Base-by-base conservation (phyloP, 1,140 invertebrate species). In the Brachionus koreanus region DNA sequence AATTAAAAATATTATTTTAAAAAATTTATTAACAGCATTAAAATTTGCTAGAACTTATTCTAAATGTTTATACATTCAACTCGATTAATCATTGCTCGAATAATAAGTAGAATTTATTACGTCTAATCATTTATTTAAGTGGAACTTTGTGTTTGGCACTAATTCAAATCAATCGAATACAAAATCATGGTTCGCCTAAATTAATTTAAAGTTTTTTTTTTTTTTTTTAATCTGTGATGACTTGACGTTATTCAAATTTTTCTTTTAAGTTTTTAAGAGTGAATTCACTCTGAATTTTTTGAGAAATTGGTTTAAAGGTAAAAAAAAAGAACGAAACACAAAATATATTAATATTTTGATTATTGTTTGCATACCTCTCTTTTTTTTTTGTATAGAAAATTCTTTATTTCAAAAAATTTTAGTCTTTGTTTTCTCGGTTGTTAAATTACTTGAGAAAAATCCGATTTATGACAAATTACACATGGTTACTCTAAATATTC, bases 291-390 rank as follows among this genome's bases (percentile, higher is more conserved):
- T 57, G 4, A n/a, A 49, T 49, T 49, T 49, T 63, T 33, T 65
- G 29, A 35, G 5, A 13, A 65, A 65, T 33, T 65, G 33, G 63
- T 33, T 33, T n/a, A 35, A n/a, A 65, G 33, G 33, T 33, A 65
- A n/a, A 33, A 29, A 65, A 65, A 65, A 65, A n/a, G n/a, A n/a
- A 65, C 25, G 33, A 33, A 65, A 65, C 5, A 65, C 25, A 65
- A 65, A 65, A 65, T 65, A 29, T 33, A 33, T 33, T 33, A 65
- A 65, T 65, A 33, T 37, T 65, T 65, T 65, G 63, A 65, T 65
- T 57, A 7, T 57, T 65, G 63, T 65, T 65, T 65, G 63, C 63
- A 65, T 65, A 65, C 63, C 33, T 33, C 25, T 65, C 33, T 65
- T 65, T n/a, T n/a, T n/a, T n/a, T n/a, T 65, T 65, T 65, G 13